Conservation (phyloP, 2,888 invertebrate species). For the Syrista parreyssii region DNA sequence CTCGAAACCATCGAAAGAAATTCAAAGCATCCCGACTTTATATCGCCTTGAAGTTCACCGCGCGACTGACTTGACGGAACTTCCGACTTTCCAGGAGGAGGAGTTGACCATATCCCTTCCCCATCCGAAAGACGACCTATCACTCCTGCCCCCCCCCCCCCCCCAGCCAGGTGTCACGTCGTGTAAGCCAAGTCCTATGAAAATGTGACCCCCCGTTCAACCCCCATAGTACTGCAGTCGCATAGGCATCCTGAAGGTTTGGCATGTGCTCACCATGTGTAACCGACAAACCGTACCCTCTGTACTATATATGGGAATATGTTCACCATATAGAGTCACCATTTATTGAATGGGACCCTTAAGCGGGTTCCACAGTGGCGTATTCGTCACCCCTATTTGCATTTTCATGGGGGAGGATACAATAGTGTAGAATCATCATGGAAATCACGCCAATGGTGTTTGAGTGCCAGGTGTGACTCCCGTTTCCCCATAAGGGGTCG, state of each 20-base stretch:
- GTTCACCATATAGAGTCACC: background rate
- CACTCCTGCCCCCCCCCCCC: background rate
- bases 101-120: conserved; percentile 27
- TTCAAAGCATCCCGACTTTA: background rate
- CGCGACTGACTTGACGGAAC: conserved; percentile 44
- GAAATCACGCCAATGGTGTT: conserved; percentile 44
- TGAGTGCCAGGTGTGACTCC: conserved; percentile 45
- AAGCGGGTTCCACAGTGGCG: background rate
- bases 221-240: conserved; percentile 15
- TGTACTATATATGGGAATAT: background rate
- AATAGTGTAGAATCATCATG: conserved; percentile 11
- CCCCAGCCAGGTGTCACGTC: conserved; percentile 3
- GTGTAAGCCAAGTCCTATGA: conserved; percentile 39
- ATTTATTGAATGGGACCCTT: conserved; percentile 4
- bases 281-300: conserved; percentile 37
- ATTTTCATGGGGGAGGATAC: background rate
- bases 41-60: background rate
- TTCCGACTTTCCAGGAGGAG: conserved; percentile 53
- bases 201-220: conserved; percentile 25
- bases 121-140: background rate
- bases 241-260: background rate
- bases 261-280: conserved; percentile 27
- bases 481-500: conserved; percentile 32
- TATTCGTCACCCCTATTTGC: background rate
- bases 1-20: background rate